A percentile compares a stretch with the other conserved stretches of the same genome.
Evolutionary conservation across 35 echinoderm and acorn worm species (phyloP).

Genomic region (Lytechinus variegatus): DNA sequence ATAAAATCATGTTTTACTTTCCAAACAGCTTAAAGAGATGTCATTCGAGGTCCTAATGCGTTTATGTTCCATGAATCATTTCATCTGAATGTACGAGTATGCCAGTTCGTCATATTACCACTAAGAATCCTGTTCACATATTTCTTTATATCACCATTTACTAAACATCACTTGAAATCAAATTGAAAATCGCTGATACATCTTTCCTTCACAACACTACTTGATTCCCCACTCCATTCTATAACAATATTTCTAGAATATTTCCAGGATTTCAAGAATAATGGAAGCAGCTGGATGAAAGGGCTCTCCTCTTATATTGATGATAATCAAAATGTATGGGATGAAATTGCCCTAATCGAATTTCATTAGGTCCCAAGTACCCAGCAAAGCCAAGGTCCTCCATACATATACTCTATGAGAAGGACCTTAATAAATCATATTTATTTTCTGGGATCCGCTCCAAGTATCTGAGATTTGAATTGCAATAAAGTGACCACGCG

Average conservation of each 20-base stretch:
- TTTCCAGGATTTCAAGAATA: neutral
- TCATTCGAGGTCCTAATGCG: too few species aligned
- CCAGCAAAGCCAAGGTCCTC: neutral
- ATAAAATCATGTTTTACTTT: too few species aligned
- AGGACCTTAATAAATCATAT: neutral
- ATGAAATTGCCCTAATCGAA: neutral
- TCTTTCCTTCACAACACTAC: neutral
- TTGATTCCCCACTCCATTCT: neutral
- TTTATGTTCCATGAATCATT: too few species aligned
- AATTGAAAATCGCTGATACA: neutral
- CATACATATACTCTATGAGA: neutral
- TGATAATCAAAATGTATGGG: neutral
- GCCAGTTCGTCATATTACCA: too few species aligned
- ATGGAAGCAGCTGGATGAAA: neutral
- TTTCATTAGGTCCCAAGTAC: conserved; percentile 11
- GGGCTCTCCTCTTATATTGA: neutral
- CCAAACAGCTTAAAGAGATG: too few species aligned
- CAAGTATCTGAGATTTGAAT: neutral
- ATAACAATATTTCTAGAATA: neutral
- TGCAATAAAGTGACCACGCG: neutral
- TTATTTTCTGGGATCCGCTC: neutral
- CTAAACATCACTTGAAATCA: neutral
- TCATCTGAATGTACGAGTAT: too few species aligned
- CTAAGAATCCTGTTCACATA: too few species aligned
- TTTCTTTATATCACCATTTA: too few species aligned